Conservation (phyloP, 2,888 invertebrate species). For the Luperina nickerlii region DNA sequence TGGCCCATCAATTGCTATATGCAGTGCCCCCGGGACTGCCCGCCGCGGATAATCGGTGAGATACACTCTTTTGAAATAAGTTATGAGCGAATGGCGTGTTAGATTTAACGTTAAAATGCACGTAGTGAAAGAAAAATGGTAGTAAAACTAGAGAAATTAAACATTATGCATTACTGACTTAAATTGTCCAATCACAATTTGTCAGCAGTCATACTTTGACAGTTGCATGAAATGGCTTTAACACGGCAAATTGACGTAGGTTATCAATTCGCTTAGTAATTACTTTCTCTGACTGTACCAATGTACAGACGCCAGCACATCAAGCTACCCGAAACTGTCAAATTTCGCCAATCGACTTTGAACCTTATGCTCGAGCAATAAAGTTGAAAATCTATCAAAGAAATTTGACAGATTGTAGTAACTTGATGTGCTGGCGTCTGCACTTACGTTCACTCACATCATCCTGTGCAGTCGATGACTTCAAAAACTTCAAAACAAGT, state of each 20-base stretch:
- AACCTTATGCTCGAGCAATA: too few relatives aligned
- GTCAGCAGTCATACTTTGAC: too few relatives aligned
- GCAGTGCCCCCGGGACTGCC: conserved; percentile 70
- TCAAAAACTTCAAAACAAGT: background rate
- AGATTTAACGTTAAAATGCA: background rate
- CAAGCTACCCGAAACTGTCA: too few relatives aligned
- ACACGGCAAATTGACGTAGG: background rate
- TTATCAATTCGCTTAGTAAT: too few relatives aligned
- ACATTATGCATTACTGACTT: background rate
- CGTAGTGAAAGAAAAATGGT: background rate
- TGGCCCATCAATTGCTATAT: conserved; percentile 76
- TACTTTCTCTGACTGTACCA: background rate
- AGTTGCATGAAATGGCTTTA: too few relatives aligned
- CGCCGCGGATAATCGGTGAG: conserved; percentile 68
- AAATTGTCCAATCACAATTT: too few relatives aligned
- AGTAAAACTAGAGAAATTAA: background rate
- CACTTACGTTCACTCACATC: background rate
- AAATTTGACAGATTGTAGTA: too few relatives aligned
- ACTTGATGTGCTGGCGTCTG: too few relatives aligned
- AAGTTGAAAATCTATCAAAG: too few relatives aligned
- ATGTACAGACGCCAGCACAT: too few relatives aligned
- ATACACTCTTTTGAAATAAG: conserved; percentile 42
- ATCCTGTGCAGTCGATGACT: background rate
- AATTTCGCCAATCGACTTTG: too few relatives aligned
- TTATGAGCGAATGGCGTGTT: conserved; percentile 27